Evolutionary conservation across 2,888 invertebrate species (phyloP).

Genomic region (Bimastos eiseni): DNA sequence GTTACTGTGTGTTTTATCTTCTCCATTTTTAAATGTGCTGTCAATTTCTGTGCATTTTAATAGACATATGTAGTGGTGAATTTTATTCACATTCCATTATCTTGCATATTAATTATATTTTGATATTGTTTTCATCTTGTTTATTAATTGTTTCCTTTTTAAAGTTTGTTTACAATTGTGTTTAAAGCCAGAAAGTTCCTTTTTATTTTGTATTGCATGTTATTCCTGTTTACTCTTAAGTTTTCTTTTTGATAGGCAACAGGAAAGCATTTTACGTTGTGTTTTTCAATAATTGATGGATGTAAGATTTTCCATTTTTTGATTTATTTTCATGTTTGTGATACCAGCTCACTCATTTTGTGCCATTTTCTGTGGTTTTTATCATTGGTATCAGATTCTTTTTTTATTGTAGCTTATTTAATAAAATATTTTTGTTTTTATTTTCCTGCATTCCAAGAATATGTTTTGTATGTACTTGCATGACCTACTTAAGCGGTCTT

Average conservation of each 20-base stretch:
- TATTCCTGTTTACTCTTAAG: background rate
- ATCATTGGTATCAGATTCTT: background rate
- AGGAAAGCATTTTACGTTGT: background rate
- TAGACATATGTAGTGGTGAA: background rate
- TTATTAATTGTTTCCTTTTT: background rate
- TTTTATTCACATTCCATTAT: background rate
- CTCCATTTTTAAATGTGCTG: background rate
- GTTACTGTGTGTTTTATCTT: background rate
- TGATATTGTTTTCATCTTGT: background rate
- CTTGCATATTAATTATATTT: background rate
- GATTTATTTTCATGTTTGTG: no score
- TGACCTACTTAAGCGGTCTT: background rate
- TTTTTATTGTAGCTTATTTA: background rate
- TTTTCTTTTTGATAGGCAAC: background rate
- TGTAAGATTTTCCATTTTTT: no score
- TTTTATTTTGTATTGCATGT: background rate
- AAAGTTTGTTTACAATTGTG: background rate
- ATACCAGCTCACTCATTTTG: background rate
- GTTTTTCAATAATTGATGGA: background rate
- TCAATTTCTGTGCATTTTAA: background rate
- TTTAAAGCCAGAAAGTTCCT: background rate
- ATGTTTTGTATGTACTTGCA: background rate
- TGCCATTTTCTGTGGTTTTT: background rate
- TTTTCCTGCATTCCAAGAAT: background rate
- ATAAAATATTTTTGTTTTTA: background rate